These are phyloP conservation scores for Psix sp. DNA, from an alignment of 1,140 invertebrate genomes.

Conservation along the genomic window DNA sequence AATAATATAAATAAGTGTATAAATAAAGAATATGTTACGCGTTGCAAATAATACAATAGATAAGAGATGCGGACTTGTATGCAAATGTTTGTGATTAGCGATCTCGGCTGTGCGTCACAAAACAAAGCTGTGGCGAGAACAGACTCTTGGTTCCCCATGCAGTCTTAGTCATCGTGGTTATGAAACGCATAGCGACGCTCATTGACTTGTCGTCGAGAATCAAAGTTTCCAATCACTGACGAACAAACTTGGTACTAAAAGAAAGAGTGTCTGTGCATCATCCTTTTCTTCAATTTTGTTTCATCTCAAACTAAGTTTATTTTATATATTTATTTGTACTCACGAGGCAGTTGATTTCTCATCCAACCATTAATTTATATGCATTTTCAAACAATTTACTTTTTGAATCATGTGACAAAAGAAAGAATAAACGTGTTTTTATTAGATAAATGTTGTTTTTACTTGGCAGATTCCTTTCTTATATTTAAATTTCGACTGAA, in stretches of 20 bases:
- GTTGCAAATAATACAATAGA: constrained; percentile 34
- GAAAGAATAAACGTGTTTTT: constrained; percentile 36
- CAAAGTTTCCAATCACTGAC: constrained; percentile 22
- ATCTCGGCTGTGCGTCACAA: constrained; percentile 32
- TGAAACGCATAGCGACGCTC: constrained; percentile 17
- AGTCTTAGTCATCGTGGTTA: constrained; percentile 31
- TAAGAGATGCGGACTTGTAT: constrained; percentile 30
- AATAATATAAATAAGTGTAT: constrained; percentile 47
- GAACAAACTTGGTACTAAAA: constrained; percentile 27
- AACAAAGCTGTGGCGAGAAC: constrained; percentile 28
- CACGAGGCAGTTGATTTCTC: not conserved
- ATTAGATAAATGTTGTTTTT: constrained; percentile 26
- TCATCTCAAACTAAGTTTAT: no score
- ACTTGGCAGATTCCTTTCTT: no score
- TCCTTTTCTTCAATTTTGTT: no score
- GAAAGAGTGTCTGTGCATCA: constrained; percentile 17
- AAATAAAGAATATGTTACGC: constrained; percentile 47
- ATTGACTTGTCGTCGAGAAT: constrained; percentile 50
- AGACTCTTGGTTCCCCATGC: constrained; percentile 15
- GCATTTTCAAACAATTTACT: constrained; percentile 22
- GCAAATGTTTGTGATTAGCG: constrained; percentile 35
- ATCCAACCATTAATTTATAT: not conserved
- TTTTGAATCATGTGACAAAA: constrained; percentile 18
- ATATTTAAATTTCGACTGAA: not conserved
- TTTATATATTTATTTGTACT: constrained; percentile 42